Evolutionary conservation across 2,113 vertebrate genomes (phyloP).

Genomic region (Camelus dromedarius): DNA sequence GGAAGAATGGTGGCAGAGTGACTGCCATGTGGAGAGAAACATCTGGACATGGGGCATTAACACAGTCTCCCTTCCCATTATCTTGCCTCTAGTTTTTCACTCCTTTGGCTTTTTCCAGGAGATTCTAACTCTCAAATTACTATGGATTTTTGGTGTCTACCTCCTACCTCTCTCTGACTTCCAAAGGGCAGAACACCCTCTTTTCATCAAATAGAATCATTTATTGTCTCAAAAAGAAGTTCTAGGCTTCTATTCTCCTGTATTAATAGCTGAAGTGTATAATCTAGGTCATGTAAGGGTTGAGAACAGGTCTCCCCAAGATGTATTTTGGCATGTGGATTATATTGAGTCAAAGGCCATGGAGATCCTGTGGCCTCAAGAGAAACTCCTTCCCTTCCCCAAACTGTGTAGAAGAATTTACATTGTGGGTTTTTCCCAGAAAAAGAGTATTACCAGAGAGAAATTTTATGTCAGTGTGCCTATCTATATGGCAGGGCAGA

Average conservation of each 20-base stretch:
- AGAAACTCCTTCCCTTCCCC: not conserved
- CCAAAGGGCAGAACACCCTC: not conserved
- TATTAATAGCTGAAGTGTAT: not conserved
- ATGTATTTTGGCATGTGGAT: not conserved
- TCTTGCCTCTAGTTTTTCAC: conserved; percentile 52
- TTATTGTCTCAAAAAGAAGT: not conserved
- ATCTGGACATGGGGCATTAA: conserved; percentile 44
- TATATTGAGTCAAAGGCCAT: not conserved
- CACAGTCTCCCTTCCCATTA: conserved; percentile 41
- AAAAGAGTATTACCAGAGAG: not conserved
- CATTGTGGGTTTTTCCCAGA: not conserved
- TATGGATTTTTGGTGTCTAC: not conserved
- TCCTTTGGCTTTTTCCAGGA: not conserved
- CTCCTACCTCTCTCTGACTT: not conserved
- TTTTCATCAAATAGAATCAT: not conserved
- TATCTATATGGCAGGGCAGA: not conserved
- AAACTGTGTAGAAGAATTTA: not conserved
- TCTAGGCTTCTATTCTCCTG: not conserved
- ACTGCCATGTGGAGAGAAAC: conserved; percentile 41
- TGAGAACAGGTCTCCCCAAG: not conserved
- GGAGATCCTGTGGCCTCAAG: not conserved
- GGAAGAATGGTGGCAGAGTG: conserved; percentile 25
- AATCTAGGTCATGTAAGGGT: not conserved
- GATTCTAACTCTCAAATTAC: conserved; percentile 32
- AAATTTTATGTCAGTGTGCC: not conserved